Evolutionary conservation across 2,797 vertebrate genomes (phyloP), one percentile per base, ranked within the genome.

Genomic region (Chanos chanos): DNA sequence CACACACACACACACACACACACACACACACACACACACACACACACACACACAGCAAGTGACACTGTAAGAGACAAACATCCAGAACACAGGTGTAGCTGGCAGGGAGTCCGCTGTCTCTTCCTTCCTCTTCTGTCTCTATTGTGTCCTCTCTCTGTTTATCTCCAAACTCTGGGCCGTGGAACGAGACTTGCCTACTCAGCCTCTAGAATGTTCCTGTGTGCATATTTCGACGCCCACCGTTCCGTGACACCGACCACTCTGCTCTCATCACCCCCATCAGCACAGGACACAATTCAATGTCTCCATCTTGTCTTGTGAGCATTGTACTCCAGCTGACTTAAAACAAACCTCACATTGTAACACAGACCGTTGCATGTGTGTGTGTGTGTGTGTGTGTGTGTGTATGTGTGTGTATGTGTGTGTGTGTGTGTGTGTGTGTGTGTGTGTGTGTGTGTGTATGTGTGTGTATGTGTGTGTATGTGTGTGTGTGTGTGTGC

Each of bases 1-100:
- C 15, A 72, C 58, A 72, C 71, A 76, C 70, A 65, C 71, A 54
- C 57, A 58, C 70, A 69, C 45, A 70, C 40, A 53, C 70, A 68
- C 47, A 54, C 66, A 30, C 61, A 58, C 52, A 56, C 57, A 51
- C 78, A 75, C 25, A 30, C 40, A 53, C 40, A 8, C 12, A 54
- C 43, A 34, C 45, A 25, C 37, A 36, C 48, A 66, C 36, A 60
- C 30, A 68, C 2, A 62, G 39, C 55, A 33, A 56, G 47, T 61
- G 49, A 49, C 24, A 36, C 8, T 16, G 41, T 61, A 48, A 57
- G 44, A 57, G 37, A 70, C 58, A 58, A 66, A 71, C 57, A 40
- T 44, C 36, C 15, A 6, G 12, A 22, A 18, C 34, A 34, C 15
- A 30, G 27, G 53, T 30, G 44, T 45, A 45, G 48, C 53, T 31